Evolutionary conservation across 92 coral and sea anemone genomes (phyloP).

Genomic region (Porites rus): DNA sequence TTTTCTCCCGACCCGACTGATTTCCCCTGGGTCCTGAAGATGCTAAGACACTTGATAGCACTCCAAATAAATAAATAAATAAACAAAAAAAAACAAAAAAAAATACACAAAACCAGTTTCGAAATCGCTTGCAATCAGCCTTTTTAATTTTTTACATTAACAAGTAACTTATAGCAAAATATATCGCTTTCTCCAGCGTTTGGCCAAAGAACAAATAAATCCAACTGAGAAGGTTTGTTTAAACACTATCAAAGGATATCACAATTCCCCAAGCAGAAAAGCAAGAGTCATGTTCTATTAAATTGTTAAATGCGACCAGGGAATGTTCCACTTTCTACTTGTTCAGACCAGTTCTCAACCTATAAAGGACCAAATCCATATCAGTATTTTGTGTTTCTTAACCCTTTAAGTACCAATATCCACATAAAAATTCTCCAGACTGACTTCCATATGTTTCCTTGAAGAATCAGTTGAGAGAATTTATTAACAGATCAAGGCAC

Average conservation of each 20-base stretch:
- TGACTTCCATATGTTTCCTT: too few relatives aligned
- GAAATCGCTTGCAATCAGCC: not conserved
- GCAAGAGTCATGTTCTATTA: not conserved
- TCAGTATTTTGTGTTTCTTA: not conserved
- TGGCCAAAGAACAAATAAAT: not conserved
- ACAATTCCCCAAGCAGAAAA: not conserved
- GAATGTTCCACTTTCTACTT: constrained; percentile 89
- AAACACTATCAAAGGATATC: not conserved
- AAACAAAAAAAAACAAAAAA: not conserved
- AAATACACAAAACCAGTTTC: not conserved
- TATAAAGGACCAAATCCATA: constrained; percentile 18
- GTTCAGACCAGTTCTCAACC: constrained; percentile 94
- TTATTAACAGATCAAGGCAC: too few relatives aligned
- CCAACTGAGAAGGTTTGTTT: not conserved
- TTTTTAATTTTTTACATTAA: not conserved
- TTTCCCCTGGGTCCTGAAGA: too few relatives aligned
- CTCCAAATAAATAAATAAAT: too few relatives aligned
- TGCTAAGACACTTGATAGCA: too few relatives aligned
- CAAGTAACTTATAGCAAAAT: not conserved
- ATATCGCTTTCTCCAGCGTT: not conserved
- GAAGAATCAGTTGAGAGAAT: too few relatives aligned
- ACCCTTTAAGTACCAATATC: not conserved
- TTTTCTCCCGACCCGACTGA: too few relatives aligned
- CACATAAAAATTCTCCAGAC: too few relatives aligned
- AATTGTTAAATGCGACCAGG: constrained; percentile 76